Base-by-base conservation (phyloP, 2,113 vertebrate species). In the Engraulis encrasicolus region DNA sequence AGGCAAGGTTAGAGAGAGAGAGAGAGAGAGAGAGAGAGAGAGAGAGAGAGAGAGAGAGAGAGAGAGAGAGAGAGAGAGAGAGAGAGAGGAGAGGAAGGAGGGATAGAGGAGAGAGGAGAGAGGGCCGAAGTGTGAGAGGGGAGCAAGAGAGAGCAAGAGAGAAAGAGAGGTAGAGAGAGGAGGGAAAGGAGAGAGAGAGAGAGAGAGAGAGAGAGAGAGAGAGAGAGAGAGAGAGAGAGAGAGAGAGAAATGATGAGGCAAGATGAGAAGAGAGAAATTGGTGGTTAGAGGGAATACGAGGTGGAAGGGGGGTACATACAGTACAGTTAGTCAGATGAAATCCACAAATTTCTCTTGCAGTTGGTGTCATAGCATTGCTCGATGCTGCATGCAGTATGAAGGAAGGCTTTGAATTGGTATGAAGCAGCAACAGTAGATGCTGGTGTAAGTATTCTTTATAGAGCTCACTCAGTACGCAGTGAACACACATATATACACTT, bases 11-110 rank as follows among this genome's bases (percentile, higher is more conserved):
- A 45, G 4, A 45, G 3, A 45, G 40, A 9, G 40, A 45, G 40
- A 9, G 40, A 45, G 3, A 9, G 40, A 9, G 3, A 45, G 40
- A 45, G 40, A 9, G 40, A 9, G 40, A 45, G 3, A 9, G 40
- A 9, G 40, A 9, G n/a, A 0, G 58, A 23, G n/a, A 23, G 6
- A 11, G n/a, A 5, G 3, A 9, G 40, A 9, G 40, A 9, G 3
- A 5, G 3, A 9, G 40, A 45, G 11, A n/a, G 1, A 1, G n/a
- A 6, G 54, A 88, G 54, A 92, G 92, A 89, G 5, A 91, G 0
- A 27, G 9, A 66, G 1, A 82, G 36, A 36, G 7, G 52, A 77
- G 38, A 34, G n/a, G 1, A 61, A 61, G n/a, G n/a, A n/a, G n/a
- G n/a, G n/a, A n/a, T n/a, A n/a, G n/a, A n/a, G n/a, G n/a, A n/a